Percentiles rank a stretch among this genome's conserved stretches.
Evolutionary conservation across 2,797 vertebrate genomes (phyloP).

Genomic region (Hirundo rustica): DNA sequence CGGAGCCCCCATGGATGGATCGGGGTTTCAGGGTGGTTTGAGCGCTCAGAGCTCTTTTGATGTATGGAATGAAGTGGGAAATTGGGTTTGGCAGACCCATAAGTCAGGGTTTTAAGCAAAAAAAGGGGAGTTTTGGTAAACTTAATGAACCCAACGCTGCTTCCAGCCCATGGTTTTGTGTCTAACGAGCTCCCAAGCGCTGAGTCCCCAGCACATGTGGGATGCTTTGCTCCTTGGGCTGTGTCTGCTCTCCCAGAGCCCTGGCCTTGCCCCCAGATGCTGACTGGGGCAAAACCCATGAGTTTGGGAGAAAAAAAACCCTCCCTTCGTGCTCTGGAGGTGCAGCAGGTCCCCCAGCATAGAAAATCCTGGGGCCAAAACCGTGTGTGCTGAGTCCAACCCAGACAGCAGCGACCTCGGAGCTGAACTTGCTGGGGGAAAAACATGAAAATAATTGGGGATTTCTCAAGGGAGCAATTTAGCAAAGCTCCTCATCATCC

Average conservation of each 20-base stretch:
- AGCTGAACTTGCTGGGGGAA: not conserved
- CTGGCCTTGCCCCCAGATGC: fast-evolving
- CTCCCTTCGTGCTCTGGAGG: fast-evolving
- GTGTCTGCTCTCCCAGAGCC: not conserved
- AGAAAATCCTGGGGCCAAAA: not conserved
- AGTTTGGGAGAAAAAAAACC: fast-evolving
- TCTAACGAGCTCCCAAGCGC: fast-evolving
- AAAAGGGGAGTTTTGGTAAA: not conserved
- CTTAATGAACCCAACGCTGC: not conserved
- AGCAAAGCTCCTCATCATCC: not conserved
- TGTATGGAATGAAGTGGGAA: not conserved
- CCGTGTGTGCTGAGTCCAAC: fast-evolving
- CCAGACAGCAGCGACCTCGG: fast-evolving
- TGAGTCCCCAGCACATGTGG: fast-evolving
- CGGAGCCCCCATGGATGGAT: fast-evolving
- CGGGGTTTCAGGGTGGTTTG: not conserved
- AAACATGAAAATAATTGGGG: not conserved
- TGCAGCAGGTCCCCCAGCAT: fast-evolving
- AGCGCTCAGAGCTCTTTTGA: not conserved
- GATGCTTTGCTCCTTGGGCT: not conserved
- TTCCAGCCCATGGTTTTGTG: not conserved
- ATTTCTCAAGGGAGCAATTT: not conserved
- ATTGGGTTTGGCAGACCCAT: fast-evolving
- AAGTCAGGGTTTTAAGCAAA: fast-evolving
- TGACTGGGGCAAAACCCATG: fast-evolving